Evolutionary conservation across 2,113 vertebrate genomes (phyloP), one percentile per base, ranked within the genome.

Genomic region (Corythornis madagascariensis): DNA sequence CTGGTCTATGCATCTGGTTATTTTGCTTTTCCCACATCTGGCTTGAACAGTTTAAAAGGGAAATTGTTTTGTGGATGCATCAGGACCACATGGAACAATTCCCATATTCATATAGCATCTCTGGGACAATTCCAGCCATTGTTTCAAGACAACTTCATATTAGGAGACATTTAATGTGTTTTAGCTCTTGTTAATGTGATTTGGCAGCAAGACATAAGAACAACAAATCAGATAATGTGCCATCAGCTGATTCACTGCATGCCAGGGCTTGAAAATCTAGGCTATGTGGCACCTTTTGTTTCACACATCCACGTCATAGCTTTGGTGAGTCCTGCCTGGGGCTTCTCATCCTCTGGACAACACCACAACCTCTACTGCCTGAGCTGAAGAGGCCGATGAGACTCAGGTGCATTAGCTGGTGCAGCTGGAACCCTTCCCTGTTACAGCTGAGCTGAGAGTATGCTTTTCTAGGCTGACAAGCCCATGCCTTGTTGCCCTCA

Each of bases 71-170:
- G 28, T 22, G n/a, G 53, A 69, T 0, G 7, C 42, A 86, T 84
- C 38, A 75, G 77, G 61, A 79, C 75, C 71, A 59, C 55, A 70
- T 82, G 77, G 88, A 96, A 74, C 16, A 19, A 43, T 92, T 90
- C 74, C 86, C 52, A 50, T 70, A 90, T 47, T 89, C 89, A 53
- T 40, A 70, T 26, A 87, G 56, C 59, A 67, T 89, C 59, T 52
- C 71, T 96, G 95, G 94, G 77, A 92, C 55, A 42, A 19, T 63
- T 92, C 89, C 91, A 96, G 74, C 52, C 82, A 95, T 93, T 94
- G 94, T 95, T 94, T 87, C 78, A 67, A 87, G 47, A 56, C 78
- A 87, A 28, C 52, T 89, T 90, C 47, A 28, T 87, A 71, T 87
- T 90, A 85, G 78, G 81, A 93, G 59, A 71, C 25, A 19, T 79